Base-by-base conservation (phyloP, 2,888 invertebrate genomes). In the Xanthia togata region DNA sequence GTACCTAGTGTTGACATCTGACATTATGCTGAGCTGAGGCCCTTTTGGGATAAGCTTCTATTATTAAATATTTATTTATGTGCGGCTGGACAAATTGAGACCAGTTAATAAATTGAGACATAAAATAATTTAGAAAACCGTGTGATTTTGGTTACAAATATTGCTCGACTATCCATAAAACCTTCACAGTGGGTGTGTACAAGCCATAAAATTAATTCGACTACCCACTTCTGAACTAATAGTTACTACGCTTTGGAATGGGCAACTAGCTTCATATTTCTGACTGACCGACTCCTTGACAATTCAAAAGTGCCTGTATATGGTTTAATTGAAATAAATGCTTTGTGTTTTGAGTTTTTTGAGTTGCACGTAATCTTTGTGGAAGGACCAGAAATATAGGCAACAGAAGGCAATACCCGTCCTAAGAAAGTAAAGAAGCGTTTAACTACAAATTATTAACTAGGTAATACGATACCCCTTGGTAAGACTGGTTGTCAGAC, bases 161-260 rank as follows among this genome's bases (percentile, higher is more conserved):
- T 73, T 38, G n/a, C 35, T 35, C 38, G 60, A 9, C 57, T 38
- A 59, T 44, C 76, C 57, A 77, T 81, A 77, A 76, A 79, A 78
- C 69, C 53, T 73, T 70, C 17, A 41, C 12, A 31, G 87, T 84
- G 78, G 84, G 84, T 64, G 76, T 81, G 65, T 69, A 78, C 65
- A 73, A 71, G 62, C 76, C 81, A 87, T 84, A 76, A 84, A 74
- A 84, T 87, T 84, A 84, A 87, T 77, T 80, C 78, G 38, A 71
- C 82, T 75, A 70, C 87, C 87, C 87, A 87, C 87, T 78, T 84
- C n/a, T 73, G 60, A 80, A 73, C 72, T 83, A 73, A 84, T 85
- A 75, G 59, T 70, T 31, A 31, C 31, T 31, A 31, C 31, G 31
- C 31, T 31, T 31, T 31, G 31, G 31, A 31, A 31, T 31, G 31